Evolutionary conservation across 2,797 vertebrate genomes (phyloP).

Genomic region (Paedocypris micromegethes): DNA sequence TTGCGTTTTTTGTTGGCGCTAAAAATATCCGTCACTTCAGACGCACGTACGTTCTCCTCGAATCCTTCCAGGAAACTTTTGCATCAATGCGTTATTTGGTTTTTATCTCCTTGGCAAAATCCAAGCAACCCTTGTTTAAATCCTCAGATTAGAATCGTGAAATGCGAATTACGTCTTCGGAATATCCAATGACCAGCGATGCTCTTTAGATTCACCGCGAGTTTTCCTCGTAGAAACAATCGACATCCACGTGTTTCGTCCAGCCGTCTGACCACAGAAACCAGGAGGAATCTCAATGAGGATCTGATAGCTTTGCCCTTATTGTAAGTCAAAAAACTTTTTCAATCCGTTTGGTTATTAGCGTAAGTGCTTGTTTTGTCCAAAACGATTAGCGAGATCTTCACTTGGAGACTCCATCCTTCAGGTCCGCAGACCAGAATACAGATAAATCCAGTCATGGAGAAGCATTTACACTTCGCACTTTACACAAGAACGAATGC

Average conservation of each 20-base stretch:
- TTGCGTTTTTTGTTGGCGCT: not conserved
- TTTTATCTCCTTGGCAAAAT: too few species aligned
- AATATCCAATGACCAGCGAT: not conserved
- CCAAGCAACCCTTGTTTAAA: too few species aligned
- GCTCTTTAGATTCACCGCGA: constrained; percentile 3
- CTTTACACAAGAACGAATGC: constrained; percentile 15
- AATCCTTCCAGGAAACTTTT: too few species aligned
- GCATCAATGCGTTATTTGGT: too few species aligned
- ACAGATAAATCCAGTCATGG: constrained; percentile 3
- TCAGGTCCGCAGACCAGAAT: constrained; percentile 4
- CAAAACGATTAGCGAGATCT: constrained; percentile 2
- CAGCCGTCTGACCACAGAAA: constrained; percentile 9
- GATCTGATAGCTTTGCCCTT: not conserved
- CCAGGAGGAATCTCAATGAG: constrained; percentile 22
- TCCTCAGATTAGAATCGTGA: too few species aligned
- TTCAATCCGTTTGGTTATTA: constrained; percentile 12
- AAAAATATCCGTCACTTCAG: not conserved
- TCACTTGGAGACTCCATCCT: not conserved
- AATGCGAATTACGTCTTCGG: not conserved
- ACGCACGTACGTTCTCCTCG: too few species aligned
- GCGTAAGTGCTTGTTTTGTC: constrained; percentile 10
- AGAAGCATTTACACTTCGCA: constrained; percentile 7
- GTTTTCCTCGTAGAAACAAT: constrained; percentile 2
- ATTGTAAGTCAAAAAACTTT: not conserved
- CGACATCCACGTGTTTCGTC: constrained; percentile 2